Base-by-base conservation (phyloP, 2,797 vertebrate genomes). In the Falco rusticolus region DNA sequence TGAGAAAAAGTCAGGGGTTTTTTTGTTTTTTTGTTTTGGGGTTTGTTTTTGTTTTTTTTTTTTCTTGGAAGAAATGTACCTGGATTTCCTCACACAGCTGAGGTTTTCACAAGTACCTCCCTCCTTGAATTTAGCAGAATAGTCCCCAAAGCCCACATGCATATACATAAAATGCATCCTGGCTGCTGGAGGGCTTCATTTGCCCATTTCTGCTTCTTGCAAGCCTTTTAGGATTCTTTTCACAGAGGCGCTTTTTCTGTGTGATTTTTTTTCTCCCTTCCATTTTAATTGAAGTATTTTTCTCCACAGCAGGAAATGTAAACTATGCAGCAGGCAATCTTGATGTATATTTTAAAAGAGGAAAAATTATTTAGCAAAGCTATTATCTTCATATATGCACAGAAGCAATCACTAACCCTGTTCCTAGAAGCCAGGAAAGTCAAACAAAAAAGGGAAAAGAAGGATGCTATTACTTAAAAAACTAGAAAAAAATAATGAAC, bases 231-330 rank as follows among this genome's bases (percentile, higher is more conserved):
- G 43, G 28, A 79, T 90, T 84, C 66, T 92, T 94, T 94, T 74
- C 43, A 85, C 39, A 92, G 20, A 95, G 41, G 15, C 17, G 54
- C 59, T 84, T 81, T 81, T 94, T 48, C 60, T 77, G 43, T 25
- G 45, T 79, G 20, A 0, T n/a, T 8, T n/a, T 16, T 6, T n/a
- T 16, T 28, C 43, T 53, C 31, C 3, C 26, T 68, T 82, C 76
- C 75, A 69, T 85, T 90, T 96, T 96, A 96, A 96, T 95, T 94
- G 86, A 94, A 81, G 92, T 93, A 96, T 98, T 97, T 96, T 29
- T 97, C 93, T 97, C 87, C 96, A 87, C 96, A 97, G 96, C 95
- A 97, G 97, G 96, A 97, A 98, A 96, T 90, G 76, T 96, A 96
- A 97, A 96, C 92, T 94, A 43, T 95, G 96, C 91, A 95, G 91